Conservation (phyloP, 2,797 vertebrate genomes). For the Myotis findleyi region DNA sequence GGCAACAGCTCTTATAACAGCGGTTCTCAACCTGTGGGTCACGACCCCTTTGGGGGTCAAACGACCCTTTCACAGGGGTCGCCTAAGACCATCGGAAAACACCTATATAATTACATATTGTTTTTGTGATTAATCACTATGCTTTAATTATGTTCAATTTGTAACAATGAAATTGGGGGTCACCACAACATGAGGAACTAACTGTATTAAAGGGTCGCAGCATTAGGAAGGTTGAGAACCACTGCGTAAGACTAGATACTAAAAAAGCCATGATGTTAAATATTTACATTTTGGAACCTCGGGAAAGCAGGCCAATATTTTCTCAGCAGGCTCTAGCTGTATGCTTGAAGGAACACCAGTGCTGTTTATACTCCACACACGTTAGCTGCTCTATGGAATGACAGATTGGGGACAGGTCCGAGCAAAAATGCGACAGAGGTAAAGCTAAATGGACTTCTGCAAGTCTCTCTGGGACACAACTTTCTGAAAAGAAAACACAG, state of each 20-base stretch:
- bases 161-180: too few relatives aligned
- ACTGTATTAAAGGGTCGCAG: too few relatives aligned
- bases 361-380: slow-evolving; percentile 75
- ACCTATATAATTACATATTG: too few relatives aligned
- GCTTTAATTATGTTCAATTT: too few relatives aligned
- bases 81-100: too few relatives aligned
- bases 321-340: slow-evolving; percentile 59
- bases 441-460: slow-evolving; percentile 84
- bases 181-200: too few relatives aligned
- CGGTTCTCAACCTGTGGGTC: too few relatives aligned
- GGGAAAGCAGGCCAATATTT: slow-evolving; percentile 65
- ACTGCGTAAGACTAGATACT: slow-evolving; percentile 6
- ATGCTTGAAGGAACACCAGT: slow-evolving; percentile 71
- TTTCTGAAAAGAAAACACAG: slow-evolving; percentile 84
- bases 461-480: slow-evolving; percentile 86
- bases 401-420: slow-evolving; percentile 90
- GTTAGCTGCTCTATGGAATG: slow-evolving; percentile 79
- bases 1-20: neutral
- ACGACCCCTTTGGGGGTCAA: too few relatives aligned
- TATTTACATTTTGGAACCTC: slow-evolving; percentile 77
- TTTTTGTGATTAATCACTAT: too few relatives aligned
- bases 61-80: too few relatives aligned
- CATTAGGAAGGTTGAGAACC: too few relatives aligned
- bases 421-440: slow-evolving; percentile 86
- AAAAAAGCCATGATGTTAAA: slow-evolving; percentile 53